phyloP scores from a whole-genome alignment of 2,113 vertebrate genomes.

The Callipepla squamata region DNA sequence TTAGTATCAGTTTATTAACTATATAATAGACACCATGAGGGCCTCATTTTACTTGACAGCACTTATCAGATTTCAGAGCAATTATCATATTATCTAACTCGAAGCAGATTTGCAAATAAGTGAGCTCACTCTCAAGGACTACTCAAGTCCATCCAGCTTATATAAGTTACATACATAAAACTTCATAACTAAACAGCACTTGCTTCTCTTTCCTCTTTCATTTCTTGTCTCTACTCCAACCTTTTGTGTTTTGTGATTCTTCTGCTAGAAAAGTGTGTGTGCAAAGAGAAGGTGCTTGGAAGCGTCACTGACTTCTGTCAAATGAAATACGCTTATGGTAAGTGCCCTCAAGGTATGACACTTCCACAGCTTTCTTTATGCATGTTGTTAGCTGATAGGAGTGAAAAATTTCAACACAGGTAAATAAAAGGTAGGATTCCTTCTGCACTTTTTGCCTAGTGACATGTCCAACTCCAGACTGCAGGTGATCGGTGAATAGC shows the following conservation, averaged over 20 bases:
- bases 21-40: not conserved
- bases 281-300: conserved; percentile 86
- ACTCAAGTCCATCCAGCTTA: not conserved
- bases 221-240: conserved; percentile 9
- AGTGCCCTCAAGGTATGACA: conserved; percentile 40
- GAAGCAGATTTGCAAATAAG: conserved; percentile 29
- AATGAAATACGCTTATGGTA: conserved; percentile 88
- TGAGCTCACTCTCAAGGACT: not conserved
- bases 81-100: conserved; percentile 12
- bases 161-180: not conserved
- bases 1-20: conserved; percentile 3
- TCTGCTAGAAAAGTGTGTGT: conserved; percentile 86
- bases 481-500: not conserved
- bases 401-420: not conserved
- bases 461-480: not conserved
- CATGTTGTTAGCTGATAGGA: not conserved
- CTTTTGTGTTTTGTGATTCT: not conserved
- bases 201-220: conserved; percentile 14
- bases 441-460: not conserved
- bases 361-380: not conserved
- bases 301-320: conserved; percentile 84
- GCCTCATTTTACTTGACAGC: not conserved
- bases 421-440: not conserved
- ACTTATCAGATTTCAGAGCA: conserved; percentile 4
- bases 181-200: not conserved